A percentile compares a stretch with the other conserved stretches of the same genome.
These are phyloP conservation scores for Crossaster papposus DNA, from an alignment of 53 echinoderm and acorn worm genomes.

Conservation along the genomic window DNA sequence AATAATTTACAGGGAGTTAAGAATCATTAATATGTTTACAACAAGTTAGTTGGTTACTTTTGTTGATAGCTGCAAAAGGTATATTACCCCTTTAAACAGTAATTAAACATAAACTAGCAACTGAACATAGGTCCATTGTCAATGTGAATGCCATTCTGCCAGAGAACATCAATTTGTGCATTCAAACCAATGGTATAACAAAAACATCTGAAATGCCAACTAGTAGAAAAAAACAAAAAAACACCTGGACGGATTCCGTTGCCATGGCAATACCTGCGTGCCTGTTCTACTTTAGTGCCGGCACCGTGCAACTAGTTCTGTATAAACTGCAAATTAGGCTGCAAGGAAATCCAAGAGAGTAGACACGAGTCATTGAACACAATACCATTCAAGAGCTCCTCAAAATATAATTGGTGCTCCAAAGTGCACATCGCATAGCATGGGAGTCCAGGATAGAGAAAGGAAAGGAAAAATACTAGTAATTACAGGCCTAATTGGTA, in stretches of 20 bases:
- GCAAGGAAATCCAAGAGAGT: background rate
- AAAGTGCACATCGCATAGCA: background rate
- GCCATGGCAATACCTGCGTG: background rate
- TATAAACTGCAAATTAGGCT: background rate
- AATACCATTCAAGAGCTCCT: background rate
- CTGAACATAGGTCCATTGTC: too few relatives aligned
- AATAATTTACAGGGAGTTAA: too few relatives aligned
- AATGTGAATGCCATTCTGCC: too few relatives aligned
- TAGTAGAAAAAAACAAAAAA: too few relatives aligned
- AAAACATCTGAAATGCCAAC: background rate
- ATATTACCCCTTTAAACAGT: too few relatives aligned
- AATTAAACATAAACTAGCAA: too few relatives aligned
- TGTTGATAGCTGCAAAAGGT: too few relatives aligned
- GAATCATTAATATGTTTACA: too few relatives aligned
- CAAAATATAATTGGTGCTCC: background rate
- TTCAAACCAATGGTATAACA: background rate
- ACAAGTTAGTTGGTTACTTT: too few relatives aligned
- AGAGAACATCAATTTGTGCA: too few relatives aligned
- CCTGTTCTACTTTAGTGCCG: background rate
- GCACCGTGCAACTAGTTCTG: background rate
- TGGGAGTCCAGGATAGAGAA: background rate
- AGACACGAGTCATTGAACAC: background rate
- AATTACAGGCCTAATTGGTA: slow-evolving; percentile 3
- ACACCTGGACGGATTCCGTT: too few relatives aligned
- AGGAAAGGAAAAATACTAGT: background rate